phyloP scores from a whole-genome alignment of 2,113 vertebrate species.

The Leucoraja erinaceus region DNA sequence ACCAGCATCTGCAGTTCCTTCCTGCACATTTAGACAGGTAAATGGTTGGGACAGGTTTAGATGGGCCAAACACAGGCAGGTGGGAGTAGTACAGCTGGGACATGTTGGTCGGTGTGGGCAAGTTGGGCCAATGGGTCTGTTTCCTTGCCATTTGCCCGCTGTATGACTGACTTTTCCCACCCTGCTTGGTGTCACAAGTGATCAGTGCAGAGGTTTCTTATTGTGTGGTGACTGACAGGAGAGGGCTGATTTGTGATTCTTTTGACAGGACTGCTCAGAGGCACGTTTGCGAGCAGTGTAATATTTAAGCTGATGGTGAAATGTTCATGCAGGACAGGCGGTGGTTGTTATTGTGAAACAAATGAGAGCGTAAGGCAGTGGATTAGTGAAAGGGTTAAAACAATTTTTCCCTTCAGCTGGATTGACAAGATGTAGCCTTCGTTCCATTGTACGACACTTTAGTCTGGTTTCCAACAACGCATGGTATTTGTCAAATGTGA shows the following conservation, averaged over 20 bases:
- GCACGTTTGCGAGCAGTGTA: too few relatives aligned
- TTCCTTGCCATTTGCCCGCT: too few relatives aligned
- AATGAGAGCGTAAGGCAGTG: background rate
- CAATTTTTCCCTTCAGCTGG: background rate
- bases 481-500: background rate
- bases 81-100: too few relatives aligned
- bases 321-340: background rate
- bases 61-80: too few relatives aligned
- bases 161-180: background rate
- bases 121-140: too few relatives aligned
- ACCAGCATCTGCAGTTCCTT: too few relatives aligned
- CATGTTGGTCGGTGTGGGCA: too few relatives aligned
- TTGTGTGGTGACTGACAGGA: background rate
- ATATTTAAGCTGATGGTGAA: background rate
- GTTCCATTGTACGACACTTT: background rate
- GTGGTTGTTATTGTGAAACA: constrained; percentile 8
- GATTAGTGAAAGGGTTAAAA: constrained; percentile 2
- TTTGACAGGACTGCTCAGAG: background rate
- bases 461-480: background rate
- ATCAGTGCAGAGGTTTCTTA: background rate
- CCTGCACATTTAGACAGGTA: too few relatives aligned
- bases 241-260: background rate
- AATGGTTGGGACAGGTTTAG: too few relatives aligned
- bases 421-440: background rate
- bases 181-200: background rate